These are phyloP conservation scores for Micrasema minimum DNA, from an alignment of 1,140 invertebrate genomes.

Conservation along the genomic window DNA sequence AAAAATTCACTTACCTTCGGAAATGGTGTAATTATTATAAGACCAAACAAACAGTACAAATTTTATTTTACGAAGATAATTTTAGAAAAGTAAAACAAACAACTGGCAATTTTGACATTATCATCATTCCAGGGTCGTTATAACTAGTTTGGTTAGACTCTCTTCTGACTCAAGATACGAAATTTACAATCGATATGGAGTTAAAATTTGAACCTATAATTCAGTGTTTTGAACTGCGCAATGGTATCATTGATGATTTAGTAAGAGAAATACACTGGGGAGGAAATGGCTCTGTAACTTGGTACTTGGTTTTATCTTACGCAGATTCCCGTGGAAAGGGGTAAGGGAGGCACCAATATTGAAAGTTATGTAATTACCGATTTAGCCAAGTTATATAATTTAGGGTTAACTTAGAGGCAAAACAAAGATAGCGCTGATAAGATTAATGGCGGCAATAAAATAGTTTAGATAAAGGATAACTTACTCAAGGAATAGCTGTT, in stretches of 20 bases:
- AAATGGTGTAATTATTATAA: too few species aligned
- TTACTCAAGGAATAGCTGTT: conserved; percentile 17
- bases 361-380: conserved; percentile 50
- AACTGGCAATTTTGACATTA: too few species aligned
- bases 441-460: conserved; percentile 48
- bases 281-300: conserved; percentile 28
- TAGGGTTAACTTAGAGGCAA: conserved; percentile 40
- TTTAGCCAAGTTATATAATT: conserved; percentile 47
- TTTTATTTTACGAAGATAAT: too few species aligned
- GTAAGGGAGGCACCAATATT: conserved; percentile 37
- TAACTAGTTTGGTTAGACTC: background rate
- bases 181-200: conserved; percentile 12
- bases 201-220: conserved; percentile 24
- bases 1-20: too few species aligned
- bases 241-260: conserved; percentile 26
- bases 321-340: conserved; percentile 23
- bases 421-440: conserved; percentile 47
- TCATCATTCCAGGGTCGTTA: too few species aligned
- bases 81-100: too few species aligned
- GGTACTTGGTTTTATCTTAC: conserved; percentile 39
- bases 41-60: too few species aligned
- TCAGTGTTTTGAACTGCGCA: conserved; percentile 9
- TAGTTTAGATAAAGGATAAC: conserved; percentile 44
- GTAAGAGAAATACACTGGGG: conserved; percentile 33
- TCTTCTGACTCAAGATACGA: background rate